phyloP scores from a whole-genome alignment of 2,888 invertebrate species.

The Drosophila seclusa region DNA sequence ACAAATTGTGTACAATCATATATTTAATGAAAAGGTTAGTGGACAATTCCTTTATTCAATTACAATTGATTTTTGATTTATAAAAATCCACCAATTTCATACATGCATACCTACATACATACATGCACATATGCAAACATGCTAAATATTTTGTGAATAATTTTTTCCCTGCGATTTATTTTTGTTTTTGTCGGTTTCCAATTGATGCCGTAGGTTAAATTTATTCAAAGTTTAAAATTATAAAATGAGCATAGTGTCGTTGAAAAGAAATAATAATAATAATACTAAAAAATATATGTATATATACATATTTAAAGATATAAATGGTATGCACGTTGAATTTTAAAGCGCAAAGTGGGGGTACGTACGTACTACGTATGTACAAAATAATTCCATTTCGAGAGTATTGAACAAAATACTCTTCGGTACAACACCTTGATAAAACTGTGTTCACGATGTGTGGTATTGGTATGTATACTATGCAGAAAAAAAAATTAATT shows the following conservation, averaged over 20 bases:
- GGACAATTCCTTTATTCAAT: not conserved
- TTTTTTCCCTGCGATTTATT: slow-evolving; percentile 3
- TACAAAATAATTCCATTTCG: not conserved
- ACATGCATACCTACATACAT: slow-evolving; percentile 1
- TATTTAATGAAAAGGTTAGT: not conserved
- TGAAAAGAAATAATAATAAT: not conserved
- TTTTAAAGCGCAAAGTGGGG: not conserved
- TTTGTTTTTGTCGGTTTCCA: slow-evolving; percentile 7
- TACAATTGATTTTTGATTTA: not conserved
- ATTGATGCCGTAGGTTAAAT: slow-evolving; percentile 17
- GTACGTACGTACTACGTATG: not conserved
- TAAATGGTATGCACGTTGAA: not conserved
- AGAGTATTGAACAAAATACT: not conserved
- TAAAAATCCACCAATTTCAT: not conserved
- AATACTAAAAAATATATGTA: not conserved
- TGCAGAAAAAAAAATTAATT: not conserved
- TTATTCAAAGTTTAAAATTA: not conserved
- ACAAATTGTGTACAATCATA: slow-evolving; percentile 4
- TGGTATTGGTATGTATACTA: not conserved
- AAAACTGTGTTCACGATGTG: not conserved
- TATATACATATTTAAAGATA: not conserved
- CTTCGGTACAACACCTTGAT: not conserved
- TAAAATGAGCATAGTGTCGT: not conserved
- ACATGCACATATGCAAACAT: not conserved
- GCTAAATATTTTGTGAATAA: slow-evolving; percentile 6